phyloP scores from a whole-genome alignment of 2,113 vertebrate genomes.

The Pangasianodon gigas region DNA sequence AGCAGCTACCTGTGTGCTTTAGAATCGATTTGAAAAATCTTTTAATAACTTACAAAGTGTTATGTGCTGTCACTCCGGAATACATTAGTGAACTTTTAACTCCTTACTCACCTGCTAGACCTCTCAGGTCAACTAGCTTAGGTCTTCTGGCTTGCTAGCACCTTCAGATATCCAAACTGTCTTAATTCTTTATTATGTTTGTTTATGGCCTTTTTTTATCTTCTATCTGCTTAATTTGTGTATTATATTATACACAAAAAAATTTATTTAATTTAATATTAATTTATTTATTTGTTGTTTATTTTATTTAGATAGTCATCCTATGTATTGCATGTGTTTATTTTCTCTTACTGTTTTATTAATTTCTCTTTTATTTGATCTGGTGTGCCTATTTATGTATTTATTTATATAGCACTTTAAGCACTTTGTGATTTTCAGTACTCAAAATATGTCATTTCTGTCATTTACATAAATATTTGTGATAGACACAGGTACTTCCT shows the following conservation, averaged over 20 bases:
- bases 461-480: not conserved
- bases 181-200: not conserved
- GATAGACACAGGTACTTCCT: not conserved
- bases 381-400: not conserved
- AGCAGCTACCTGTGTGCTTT: not conserved
- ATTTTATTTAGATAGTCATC: not conserved
- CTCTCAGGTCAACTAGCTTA: not conserved
- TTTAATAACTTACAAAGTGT: not conserved
- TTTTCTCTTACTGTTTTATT: not conserved
- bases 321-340: not conserved
- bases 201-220: not conserved
- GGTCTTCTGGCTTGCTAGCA: not conserved
- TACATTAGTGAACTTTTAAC: not conserved
- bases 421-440: not conserved
- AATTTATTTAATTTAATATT: not conserved
- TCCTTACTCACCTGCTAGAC: not conserved
- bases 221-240: not conserved
- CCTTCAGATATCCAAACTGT: not conserved
- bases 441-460: not conserved
- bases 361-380: not conserved
- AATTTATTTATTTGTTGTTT: not conserved
- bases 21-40: not conserved
- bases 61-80: not conserved
- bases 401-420: not conserved
- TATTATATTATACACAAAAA: not conserved